Evolutionary conservation across 2,888 invertebrate genomes (phyloP), one percentile per base, ranked within the genome.

Genomic region (Thyatira batis): DNA sequence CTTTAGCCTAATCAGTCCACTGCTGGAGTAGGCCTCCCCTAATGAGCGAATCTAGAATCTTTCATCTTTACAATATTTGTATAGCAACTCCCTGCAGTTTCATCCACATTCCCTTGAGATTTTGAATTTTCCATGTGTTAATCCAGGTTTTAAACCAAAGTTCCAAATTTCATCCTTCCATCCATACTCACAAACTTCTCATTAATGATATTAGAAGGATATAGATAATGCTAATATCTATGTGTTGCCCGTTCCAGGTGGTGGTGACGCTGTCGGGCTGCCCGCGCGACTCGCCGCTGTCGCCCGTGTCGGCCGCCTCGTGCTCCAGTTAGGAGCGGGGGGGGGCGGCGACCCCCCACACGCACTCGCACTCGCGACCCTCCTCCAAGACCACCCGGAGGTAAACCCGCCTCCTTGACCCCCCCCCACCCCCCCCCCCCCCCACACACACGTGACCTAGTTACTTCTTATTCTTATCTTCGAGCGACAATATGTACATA

Each of bases 241-340:
- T 44, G 30, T 48, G 23, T 39, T 57, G 50, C 20, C n/a, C 23
- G 28, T 53, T 50, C 45, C 81, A 92, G 91, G 92, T 94, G 82
- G 95, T 96, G 77, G 96, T 97, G 86, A 98, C 98, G 69, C 93
- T 98, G 88, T 97, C 97, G 75, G 98, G 98, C 61, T 97, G 97
- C 92, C 94, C 97, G 81, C 94, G 97, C 70, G 97, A 97, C 90
- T 95, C 96, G 63, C 95, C 95, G 68, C 95, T 96, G 91, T 97
- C 97, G 79, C 97, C 97, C 71, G 93, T 97, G 87, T 97, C 97
- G 84, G 97, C 97, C 76, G 97, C 97, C 61, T 97, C 97, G 77
- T 97, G 97, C 82, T 97, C 97, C 95, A 97, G 97, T 96, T 97
- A 97, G 96, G 92, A 92, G 75, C 77, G 92, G 91, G 89, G 88